Evolutionary conservation across 2,888 invertebrate genomes (phyloP).

Genomic region (Norana najaformis): DNA sequence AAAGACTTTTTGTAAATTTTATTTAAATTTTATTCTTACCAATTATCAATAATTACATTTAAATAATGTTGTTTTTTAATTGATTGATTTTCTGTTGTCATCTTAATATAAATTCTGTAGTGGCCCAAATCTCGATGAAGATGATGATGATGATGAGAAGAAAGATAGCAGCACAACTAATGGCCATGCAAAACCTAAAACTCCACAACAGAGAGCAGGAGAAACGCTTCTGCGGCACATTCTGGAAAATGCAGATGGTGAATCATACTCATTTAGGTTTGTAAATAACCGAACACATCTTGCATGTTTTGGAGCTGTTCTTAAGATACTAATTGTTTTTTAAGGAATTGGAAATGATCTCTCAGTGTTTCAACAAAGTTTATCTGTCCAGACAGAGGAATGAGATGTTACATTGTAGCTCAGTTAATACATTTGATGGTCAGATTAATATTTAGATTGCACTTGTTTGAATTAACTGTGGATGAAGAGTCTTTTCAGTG

Average conservation of each 20-base stretch:
- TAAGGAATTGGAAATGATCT: background rate
- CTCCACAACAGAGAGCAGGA: slow-evolving; percentile 56
- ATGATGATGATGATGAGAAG: slow-evolving; percentile 47
- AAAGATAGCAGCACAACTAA: slow-evolving; percentile 27
- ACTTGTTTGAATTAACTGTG: background rate
- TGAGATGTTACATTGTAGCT: background rate
- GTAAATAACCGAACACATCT: slow-evolving; percentile 3
- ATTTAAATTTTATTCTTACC: background rate
- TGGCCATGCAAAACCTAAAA: slow-evolving; percentile 53
- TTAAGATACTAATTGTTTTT: background rate
- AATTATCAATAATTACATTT: background rate
- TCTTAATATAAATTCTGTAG: slow-evolving; percentile 44
- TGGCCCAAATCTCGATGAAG: slow-evolving; percentile 55
- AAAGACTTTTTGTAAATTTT: too few species aligned
- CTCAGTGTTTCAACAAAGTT: background rate
- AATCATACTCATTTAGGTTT: slow-evolving; percentile 60
- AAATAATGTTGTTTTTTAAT: background rate
- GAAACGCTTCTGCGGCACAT: slow-evolving; percentile 57
- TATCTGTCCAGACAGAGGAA: background rate
- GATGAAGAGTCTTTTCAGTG: background rate
- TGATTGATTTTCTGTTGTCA: background rate
- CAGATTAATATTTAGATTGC: too few species aligned
- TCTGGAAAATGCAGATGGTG: slow-evolving; percentile 58
- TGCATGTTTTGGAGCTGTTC: background rate
- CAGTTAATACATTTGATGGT: background rate